Conservation (phyloP, 2,113 vertebrate genomes). For the Pristiophorus japonicus region DNA sequence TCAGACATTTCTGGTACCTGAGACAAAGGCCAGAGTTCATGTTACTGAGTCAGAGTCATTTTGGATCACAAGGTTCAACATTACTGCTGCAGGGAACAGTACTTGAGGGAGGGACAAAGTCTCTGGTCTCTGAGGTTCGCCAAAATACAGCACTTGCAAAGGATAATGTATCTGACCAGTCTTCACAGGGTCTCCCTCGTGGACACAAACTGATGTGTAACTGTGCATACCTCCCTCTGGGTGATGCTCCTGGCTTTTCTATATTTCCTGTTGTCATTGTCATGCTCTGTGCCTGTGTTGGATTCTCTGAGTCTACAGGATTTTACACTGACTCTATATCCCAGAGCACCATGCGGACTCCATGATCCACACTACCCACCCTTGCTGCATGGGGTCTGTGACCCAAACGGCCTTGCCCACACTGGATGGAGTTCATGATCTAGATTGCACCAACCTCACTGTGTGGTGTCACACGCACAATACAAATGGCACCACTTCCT, state of each 20-base stretch:
- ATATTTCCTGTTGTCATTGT: not conserved
- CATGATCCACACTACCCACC: not conserved
- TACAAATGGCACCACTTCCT: too few species aligned
- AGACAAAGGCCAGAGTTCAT: constrained; percentile 5
- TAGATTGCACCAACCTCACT: not conserved
- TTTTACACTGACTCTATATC: not conserved
- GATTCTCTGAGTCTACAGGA: not conserved
- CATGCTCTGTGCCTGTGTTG: not conserved
- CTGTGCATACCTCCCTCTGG: not conserved
- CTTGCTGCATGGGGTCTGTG: not conserved
- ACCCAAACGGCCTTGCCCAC: not conserved
- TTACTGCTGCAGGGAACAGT: not conserved
- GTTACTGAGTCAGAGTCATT: not conserved
- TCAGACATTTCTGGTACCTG: constrained; percentile 70
- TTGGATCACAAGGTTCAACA: not conserved
- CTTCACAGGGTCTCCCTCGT: not conserved
- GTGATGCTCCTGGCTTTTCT: not conserved
- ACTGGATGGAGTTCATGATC: not conserved
- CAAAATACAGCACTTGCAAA: not conserved
- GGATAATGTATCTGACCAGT: not conserved
- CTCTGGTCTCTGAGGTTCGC: not conserved
- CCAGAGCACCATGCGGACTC: not conserved
- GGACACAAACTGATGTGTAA: not conserved
- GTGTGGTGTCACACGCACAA: not conserved
- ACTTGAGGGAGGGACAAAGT: too few species aligned